Conservation (phyloP, 2,888 invertebrate species). For the Spisula subtruncata region DNA sequence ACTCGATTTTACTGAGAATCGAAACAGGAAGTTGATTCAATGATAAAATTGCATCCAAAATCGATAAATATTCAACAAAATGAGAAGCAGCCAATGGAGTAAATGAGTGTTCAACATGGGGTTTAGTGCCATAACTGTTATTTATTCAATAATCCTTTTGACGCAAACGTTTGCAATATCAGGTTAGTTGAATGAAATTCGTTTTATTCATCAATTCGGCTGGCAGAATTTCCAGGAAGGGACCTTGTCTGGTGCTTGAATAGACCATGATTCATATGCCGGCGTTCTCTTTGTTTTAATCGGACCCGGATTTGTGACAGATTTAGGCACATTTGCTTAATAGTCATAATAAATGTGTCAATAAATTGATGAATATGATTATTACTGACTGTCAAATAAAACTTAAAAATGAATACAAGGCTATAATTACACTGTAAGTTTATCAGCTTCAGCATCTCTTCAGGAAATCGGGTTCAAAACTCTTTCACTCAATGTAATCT, state of each 20-base stretch:
- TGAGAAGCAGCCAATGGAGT: constrained; percentile 7
- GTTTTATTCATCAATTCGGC: not conserved
- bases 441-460: too few species aligned
- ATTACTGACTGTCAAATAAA: too few species aligned
- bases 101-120: not conserved
- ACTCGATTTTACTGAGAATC: not conserved
- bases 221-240: not conserved
- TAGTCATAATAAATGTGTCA: too few species aligned
- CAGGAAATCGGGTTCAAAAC: too few species aligned
- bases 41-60: constrained; percentile 10
- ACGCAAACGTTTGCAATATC: not conserved
- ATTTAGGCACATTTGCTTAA: too few species aligned
- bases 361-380: too few species aligned
- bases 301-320: not conserved
- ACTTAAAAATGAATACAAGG: too few species aligned
- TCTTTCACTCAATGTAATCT: too few species aligned
- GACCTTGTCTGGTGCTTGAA: not conserved
- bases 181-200: not conserved
- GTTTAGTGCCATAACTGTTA: not conserved
- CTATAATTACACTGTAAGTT: too few species aligned
- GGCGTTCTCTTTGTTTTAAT: not conserved
- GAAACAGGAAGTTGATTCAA: constrained; percentile 28
- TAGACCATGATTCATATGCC: not conserved
- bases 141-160: constrained; percentile 1
- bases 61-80: constrained; percentile 14